Conservation (phyloP, 53 echinoderm and acorn worm species). For the Glandiceps talaboti region DNA sequence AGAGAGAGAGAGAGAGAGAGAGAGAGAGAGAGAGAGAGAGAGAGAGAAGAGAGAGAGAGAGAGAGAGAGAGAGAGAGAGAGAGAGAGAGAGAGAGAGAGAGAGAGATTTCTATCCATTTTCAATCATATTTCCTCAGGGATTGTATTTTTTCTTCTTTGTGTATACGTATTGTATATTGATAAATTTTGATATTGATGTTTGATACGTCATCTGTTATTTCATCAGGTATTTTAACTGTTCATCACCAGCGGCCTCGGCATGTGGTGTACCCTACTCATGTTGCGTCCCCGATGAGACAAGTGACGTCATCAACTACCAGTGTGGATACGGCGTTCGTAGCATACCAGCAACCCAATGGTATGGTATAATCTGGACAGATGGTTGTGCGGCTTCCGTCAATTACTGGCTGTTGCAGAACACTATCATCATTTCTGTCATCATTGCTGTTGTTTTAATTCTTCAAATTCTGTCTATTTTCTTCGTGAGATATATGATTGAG, state of each 20-base stretch:
- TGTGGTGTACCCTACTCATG: slow-evolving; percentile 94
- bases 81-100: no score
- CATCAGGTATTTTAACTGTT: slow-evolving; percentile 74
- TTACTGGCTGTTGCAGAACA: slow-evolving; percentile 67
- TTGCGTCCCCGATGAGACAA: slow-evolving; percentile 31
- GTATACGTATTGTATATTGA: no score
- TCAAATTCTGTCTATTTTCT: slow-evolving; percentile 65
- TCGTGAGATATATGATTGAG: slow-evolving; percentile 48
- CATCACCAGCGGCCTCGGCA: slow-evolving; percentile 41
- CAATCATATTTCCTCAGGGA: no score
- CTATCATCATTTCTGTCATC: slow-evolving; percentile 50
- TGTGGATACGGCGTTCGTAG: slow-evolving; percentile 53
- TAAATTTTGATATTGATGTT: no score
- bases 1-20: no score
- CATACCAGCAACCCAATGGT: neutral
- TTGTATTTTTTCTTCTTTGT: no score
- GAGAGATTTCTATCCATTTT: no score
- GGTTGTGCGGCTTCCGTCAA: slow-evolving; percentile 64
- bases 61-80: no score
- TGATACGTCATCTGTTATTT: neutral
- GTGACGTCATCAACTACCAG: slow-evolving; percentile 72
- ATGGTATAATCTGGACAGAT: slow-evolving; percentile 25
- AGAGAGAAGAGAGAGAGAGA: no score
- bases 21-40: no score
- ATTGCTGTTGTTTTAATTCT: slow-evolving; percentile 53